Conservation (phyloP, 2,888 invertebrate species). For the Ditula angustiorana region DNA sequence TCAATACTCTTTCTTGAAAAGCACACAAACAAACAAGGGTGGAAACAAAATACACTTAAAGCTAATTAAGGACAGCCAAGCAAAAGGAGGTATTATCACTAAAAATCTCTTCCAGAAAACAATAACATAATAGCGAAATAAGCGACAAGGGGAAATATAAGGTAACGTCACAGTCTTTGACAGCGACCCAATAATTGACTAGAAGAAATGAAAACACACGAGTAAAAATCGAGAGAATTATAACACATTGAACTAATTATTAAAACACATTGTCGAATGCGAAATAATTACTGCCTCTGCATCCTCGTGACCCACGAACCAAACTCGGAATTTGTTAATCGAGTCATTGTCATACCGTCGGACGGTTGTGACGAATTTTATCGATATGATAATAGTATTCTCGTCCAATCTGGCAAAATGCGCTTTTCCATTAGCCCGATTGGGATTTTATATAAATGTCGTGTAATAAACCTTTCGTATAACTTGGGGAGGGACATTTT, state of each 20-base stretch:
- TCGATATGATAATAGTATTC: slow-evolving; percentile 35
- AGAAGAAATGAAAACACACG: too few relatives aligned
- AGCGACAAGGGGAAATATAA: too few relatives aligned
- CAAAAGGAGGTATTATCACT: too few relatives aligned
- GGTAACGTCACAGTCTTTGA: too few relatives aligned
- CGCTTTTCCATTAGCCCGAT: slow-evolving; percentile 27
- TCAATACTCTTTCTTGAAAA: too few relatives aligned
- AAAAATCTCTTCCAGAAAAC: too few relatives aligned
- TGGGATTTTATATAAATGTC: slow-evolving; percentile 4
- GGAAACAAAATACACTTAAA: too few relatives aligned
- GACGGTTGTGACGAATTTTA: slow-evolving; percentile 32
- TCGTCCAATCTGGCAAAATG: slow-evolving; percentile 24
- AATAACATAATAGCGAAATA: too few relatives aligned
- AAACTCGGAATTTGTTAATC: slow-evolving; percentile 32
- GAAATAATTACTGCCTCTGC: slow-evolving; percentile 17
- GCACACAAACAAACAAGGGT: too few relatives aligned
- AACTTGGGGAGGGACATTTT: neutral
- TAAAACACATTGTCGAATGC: slow-evolving; percentile 11
- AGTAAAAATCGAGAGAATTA: neutral
- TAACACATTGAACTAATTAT: neutral
- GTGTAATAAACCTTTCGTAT: neutral
- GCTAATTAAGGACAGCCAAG: too few relatives aligned
- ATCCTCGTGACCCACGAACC: slow-evolving; percentile 18
- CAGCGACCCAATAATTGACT: too few relatives aligned
- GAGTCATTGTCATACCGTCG: slow-evolving; percentile 17